Base-by-base conservation (phyloP, 2,113 vertebrate species). In the Apteryx mantelli region DNA sequence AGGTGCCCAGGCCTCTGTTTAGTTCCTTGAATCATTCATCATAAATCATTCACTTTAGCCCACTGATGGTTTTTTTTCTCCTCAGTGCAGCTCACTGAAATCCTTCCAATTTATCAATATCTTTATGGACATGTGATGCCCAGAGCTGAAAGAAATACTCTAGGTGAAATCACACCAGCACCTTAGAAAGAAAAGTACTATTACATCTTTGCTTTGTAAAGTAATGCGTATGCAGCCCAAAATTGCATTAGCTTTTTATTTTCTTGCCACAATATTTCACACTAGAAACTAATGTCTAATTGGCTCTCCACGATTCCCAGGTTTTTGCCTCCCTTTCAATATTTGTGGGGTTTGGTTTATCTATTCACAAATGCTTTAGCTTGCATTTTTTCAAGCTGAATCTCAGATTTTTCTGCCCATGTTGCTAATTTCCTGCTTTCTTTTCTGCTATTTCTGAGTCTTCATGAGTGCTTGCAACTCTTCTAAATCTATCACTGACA, bases 21-120 rank as follows among this genome's bases (percentile, higher is more conserved):
- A 65, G 8, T 13, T 69, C 6, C 2, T 79, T 90, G 28, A 48
- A 86, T 65, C 7, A 56, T 48, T 58, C 32, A 52, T 20, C 20
- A 69, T 66, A 79, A 82, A 73, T 56, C 8, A 80, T 46, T 88
- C 20, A 68, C 12, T 79, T 79, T 40, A 91, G 22, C 9, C 6
- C 15, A 56, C 4, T 0, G 0, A 10, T 32, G 53, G 26, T 13
- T 36, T 52, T 16, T 6, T 63, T 20, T 44, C 50, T 75, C 2
- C 44, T 32, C 75, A 14, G 1, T 32, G 32, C 24, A 58, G 22
- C n/a, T 85, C 22, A 69, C 38, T 69, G 42, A 80, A 36, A 26
- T 63, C 22, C 19, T 77, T 46, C 15, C 7, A 70, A 6, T 82
- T 81, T 94, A 17, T 74, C n/a, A 58, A 26, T 66, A 34, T 63